Conservation (phyloP, 2,888 invertebrate genomes). For the Cremastinae sp. region DNA sequence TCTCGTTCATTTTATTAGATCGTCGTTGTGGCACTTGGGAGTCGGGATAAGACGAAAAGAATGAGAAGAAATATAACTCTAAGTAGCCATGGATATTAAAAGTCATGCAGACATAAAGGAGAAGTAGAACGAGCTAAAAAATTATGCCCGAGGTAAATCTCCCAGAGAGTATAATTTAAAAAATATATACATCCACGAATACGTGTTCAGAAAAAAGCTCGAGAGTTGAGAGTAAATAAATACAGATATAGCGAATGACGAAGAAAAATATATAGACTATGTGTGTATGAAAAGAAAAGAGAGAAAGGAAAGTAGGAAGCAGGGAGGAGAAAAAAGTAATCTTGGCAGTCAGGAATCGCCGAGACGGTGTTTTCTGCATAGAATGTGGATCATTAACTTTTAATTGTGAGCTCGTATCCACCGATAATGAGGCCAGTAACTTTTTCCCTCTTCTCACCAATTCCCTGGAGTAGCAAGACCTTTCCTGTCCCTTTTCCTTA, state of each 20-base stretch:
- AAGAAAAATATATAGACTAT: too few species aligned
- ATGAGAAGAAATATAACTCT: constrained; percentile 27
- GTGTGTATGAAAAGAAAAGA: constrained; percentile 17
- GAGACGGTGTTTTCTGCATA: constrained; percentile 35
- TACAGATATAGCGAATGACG: too few species aligned
- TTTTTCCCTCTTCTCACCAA: constrained; percentile 22
- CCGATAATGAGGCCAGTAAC: constrained; percentile 63
- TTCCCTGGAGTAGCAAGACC: neutral
- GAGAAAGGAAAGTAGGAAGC: constrained; percentile 35
- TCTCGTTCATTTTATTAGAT: constrained; percentile 12
- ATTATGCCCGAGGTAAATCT: constrained; percentile 53
- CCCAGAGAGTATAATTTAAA: constrained; percentile 6
- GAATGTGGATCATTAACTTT: constrained; percentile 64
- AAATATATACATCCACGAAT: constrained; percentile 9
- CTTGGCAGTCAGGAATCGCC: constrained; percentile 47
- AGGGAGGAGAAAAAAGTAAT: too few species aligned
- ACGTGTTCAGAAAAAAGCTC: too few species aligned
- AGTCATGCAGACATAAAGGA: constrained; percentile 34
- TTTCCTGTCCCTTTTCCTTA: too few species aligned
- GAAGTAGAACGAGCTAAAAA: constrained; percentile 48
- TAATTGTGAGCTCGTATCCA: constrained; percentile 64
- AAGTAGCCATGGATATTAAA: constrained; percentile 49
- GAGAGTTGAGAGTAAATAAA: too few species aligned
- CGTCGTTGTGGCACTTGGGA: neutral
- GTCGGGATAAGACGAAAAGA: neutral